Evolutionary conservation across 2,113 vertebrate species (phyloP), one percentile per base, ranked within the genome.

Genomic region (Bubo bubo): DNA sequence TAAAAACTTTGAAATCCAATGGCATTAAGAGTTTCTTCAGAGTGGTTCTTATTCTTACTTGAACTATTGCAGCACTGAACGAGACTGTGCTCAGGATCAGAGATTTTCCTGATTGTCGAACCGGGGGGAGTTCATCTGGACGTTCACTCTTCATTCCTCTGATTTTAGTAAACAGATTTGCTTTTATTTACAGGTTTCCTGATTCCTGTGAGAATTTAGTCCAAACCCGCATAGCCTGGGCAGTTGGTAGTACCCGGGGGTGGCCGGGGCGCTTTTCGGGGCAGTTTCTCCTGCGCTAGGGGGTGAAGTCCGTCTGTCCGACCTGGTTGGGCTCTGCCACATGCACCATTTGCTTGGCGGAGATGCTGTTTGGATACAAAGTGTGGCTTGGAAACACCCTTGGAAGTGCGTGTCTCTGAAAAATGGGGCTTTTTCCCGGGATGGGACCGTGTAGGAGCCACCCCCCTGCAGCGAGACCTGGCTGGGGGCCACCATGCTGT

Each of bases 341-440:
- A 0, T 2, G 2, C 32, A 4, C 32, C 6, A 0, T 17, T 27
- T 45, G 27, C 43, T 12, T 2, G 0, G 24, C 15, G 70, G 24
- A 64, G 30, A 8, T 43, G 75, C 28, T 34, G 11, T 28, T 28
- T 24, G 60, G 35, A 45, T 3, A 16, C 35, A 24, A 30, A 79
- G 20, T 4, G 2, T 0, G 1, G 5, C 56, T n/a, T 47, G 45
- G 45, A 47, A 47, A 47, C 45, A 4, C 28, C 19, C 1, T 1
- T 58, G 50, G 14, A 35, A 79, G 7, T 4, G 20, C 2, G 8
- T 4, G 14, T 52, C 59, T 86, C 56, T 63, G 49, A n/a, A 56
- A 55, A 64, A 43, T 43, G 15, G 11, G 10, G 10, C 18, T 43
- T 45, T 45, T 45, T 45, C 43, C 43, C 17, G 14, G 43, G 43